Base-by-base conservation (phyloP, 2,888 invertebrate species). In the Zeuzera pyrina region DNA sequence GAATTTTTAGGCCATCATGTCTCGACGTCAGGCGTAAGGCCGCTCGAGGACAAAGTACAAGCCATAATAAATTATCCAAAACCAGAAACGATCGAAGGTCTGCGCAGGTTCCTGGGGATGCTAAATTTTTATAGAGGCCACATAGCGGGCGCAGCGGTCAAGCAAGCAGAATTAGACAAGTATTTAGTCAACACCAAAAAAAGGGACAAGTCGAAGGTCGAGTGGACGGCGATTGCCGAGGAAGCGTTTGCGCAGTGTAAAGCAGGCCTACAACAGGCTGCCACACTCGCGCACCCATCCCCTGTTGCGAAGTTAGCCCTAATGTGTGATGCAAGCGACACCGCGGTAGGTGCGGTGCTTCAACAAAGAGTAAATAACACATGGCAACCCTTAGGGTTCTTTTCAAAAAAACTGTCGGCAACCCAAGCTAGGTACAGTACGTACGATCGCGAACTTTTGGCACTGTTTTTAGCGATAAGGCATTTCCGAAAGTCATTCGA, bases 31-130 rank as follows among this genome's bases (percentile, higher is more conserved):
- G 39, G 34, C 1, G 27, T 37, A 3, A 19, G 19, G 13, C 39
- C 35, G 3, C 7, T 15, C 13, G 4, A 10, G n/a, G 29, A 37
- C 2, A 42, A 37, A 28, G 23, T 31, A 2, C 21, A 34, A 12
- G 36, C 38, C 6, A 33, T 42, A 6, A 15, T 2, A 4, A 28
- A 33, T 1, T 33, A 25, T 12, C 30, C 29, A 1, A 19, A 22
- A 19, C 40, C 37, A 2, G 13, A 35, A 15, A 39, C 31, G 1
- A 22, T 36, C 2, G n/a, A 34, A 12, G 24, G 36, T n/a, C 27
- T 43, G 25, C 23, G 34, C 3, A 22, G 36, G 11, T 43, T 43
- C 12, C 6, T 41, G 8, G 41, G 39, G 1, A 35, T 32, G 31
- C 19, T 34, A 11, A 40, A 40, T 15, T 39, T 36, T 21, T 42